Percentiles rank a stretch among this genome's conserved stretches.
phyloP scores from a whole-genome alignment of 2,113 vertebrate species.

The Ornithorhynchus anatinus region DNA sequence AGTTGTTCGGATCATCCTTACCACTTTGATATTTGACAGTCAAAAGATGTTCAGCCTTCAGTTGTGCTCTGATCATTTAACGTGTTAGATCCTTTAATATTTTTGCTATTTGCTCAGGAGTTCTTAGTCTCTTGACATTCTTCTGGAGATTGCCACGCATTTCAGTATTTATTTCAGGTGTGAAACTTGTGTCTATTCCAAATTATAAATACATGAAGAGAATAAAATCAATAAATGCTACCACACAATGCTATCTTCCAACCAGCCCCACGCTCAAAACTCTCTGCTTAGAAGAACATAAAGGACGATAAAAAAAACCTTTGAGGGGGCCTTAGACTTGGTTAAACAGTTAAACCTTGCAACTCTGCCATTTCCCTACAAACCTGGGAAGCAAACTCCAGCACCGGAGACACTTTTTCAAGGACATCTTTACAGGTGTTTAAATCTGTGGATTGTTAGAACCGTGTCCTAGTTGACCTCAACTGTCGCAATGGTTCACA shows the following conservation, averaged over 20 bases:
- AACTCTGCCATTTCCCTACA: neutral
- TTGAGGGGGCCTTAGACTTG: neutral
- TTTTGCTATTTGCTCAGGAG: neutral
- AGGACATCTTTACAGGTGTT: constrained; percentile 28
- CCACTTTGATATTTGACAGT: neutral
- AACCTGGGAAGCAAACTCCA: neutral
- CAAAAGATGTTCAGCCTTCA: neutral
- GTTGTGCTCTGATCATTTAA: neutral
- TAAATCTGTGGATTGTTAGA: constrained; percentile 15
- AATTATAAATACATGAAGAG: neutral
- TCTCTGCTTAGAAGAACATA: too few species aligned
- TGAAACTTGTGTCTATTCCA: neutral
- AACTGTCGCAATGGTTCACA: constrained; percentile 41
- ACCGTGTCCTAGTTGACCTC: constrained; percentile 41
- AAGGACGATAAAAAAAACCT: too few species aligned
- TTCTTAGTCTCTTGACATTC: neutral
- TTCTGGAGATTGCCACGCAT: neutral
- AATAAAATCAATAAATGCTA: neutral
- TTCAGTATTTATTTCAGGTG: neutral
- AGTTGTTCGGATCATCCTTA: neutral
- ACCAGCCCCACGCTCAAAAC: too few species aligned
- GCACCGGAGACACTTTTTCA: constrained; percentile 1
- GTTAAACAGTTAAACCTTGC: neutral
- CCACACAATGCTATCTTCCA: neutral
- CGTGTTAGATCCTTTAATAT: neutral